Evolutionary conservation across 2,113 vertebrate species (phyloP).

Genomic region (Dasypus novemcinctus): DNA sequence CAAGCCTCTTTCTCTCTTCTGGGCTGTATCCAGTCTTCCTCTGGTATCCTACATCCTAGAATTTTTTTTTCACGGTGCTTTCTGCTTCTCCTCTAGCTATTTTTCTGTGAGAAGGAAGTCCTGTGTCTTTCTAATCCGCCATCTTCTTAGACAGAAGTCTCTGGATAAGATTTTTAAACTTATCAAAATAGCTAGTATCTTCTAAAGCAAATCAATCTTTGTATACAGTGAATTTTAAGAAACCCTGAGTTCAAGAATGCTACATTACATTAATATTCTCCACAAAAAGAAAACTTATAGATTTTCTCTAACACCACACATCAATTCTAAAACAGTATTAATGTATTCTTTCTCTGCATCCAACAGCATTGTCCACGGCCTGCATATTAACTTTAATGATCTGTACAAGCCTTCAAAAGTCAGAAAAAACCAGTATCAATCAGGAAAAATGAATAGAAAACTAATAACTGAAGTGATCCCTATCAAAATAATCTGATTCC

Average conservation of each 20-base stretch:
- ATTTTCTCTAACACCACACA: constrained; percentile 62
- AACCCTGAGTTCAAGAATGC: not conserved
- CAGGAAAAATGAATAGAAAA: constrained; percentile 76
- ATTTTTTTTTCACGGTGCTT: too few species aligned
- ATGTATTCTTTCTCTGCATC: constrained; percentile 40
- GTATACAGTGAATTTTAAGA: not conserved
- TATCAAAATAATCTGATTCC: constrained; percentile 82
- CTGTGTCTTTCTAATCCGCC: too few species aligned
- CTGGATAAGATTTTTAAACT: not conserved
- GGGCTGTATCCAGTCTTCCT: too few species aligned
- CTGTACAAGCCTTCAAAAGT: constrained; percentile 51
- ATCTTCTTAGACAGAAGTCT: too few species aligned
- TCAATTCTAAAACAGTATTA: not conserved
- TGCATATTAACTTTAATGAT: constrained; percentile 41
- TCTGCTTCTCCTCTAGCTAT: too few species aligned
- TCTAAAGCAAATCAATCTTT: not conserved
- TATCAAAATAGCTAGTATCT: not conserved
- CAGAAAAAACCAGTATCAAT: constrained; percentile 62
- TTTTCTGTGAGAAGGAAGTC: too few species aligned
- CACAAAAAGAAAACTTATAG: constrained; percentile 48
- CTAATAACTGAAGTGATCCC: constrained; percentile 82
- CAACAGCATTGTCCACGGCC: constrained; percentile 30
- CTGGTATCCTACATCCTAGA: too few species aligned
- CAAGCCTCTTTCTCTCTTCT: too few species aligned
- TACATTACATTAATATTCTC: constrained; percentile 11